Evolutionary conservation across 2,113 vertebrate genomes (phyloP).

Genomic region (Antennarius striatus): DNA sequence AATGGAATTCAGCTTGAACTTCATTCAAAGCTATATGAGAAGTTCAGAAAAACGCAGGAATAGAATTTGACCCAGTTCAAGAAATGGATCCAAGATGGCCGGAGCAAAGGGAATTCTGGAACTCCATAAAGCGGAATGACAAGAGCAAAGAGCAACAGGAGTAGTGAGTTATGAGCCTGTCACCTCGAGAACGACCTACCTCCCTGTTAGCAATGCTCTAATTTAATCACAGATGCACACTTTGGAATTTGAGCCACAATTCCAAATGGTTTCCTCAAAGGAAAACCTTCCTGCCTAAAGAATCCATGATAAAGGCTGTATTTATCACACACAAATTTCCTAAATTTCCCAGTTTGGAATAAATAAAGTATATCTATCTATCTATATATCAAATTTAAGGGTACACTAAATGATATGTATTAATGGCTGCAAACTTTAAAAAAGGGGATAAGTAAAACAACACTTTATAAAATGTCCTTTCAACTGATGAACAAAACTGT

Average conservation of each 20-base stretch:
- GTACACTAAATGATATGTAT: no score
- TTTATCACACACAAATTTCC: slow-evolving; percentile 29
- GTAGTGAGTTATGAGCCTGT: slow-evolving; percentile 60
- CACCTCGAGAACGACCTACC: slow-evolving; percentile 33
- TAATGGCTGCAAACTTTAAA: no score
- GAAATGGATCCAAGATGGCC: slow-evolving; percentile 22
- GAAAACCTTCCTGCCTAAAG: neutral
- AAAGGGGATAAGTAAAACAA: no score
- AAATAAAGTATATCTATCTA: no score
- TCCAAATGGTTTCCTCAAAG: slow-evolving; percentile 31
- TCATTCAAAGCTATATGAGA: slow-evolving; percentile 1
- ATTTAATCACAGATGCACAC: slow-evolving; percentile 49
- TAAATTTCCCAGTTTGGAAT: no score
- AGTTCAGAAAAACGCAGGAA: slow-evolving; percentile 6
- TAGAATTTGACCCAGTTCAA: slow-evolving; percentile 27
- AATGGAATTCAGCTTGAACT: neutral
- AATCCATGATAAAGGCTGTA: slow-evolving; percentile 27
- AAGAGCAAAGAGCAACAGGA: slow-evolving; percentile 3
- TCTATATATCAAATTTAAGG: no score
- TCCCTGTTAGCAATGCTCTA: slow-evolving; percentile 38
- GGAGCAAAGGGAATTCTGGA: slow-evolving; percentile 9
- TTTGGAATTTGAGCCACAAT: slow-evolving; percentile 28
- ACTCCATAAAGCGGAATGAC: neutral
- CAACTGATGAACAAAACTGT: no score
- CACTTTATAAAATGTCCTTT: no score